These are phyloP conservation scores for Lonchura striata DNA, from an alignment of 2,113 vertebrate species.

Conservation along the genomic window DNA sequence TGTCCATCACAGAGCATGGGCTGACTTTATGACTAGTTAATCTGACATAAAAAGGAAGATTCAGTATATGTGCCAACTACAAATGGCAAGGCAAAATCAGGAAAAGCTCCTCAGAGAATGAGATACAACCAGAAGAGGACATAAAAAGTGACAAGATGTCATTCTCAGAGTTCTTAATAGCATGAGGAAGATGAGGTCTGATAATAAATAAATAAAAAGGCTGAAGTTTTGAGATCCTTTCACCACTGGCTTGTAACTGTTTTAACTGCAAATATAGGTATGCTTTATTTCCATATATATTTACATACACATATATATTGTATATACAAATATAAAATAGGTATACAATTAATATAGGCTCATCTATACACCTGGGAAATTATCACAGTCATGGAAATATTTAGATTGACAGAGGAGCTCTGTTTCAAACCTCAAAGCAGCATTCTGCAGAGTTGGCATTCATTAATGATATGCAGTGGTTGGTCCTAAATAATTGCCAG, in stretches of 20 bases:
- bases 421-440: neutral
- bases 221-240: neutral
- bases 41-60: neutral
- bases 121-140: neutral
- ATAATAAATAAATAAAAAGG: neutral
- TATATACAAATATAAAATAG: neutral
- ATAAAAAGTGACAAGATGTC: neutral
- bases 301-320: neutral
- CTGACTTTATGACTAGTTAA: neutral
- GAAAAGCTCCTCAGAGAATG: neutral
- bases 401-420: neutral
- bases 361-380: neutral
- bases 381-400: neutral
- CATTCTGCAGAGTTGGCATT: neutral
- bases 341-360: fast-evolving
- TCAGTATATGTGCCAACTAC: neutral
- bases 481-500: neutral
- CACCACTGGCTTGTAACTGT: neutral
- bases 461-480: neutral
- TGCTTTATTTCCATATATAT: neutral
- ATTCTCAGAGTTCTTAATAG: neutral
- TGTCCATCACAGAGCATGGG: neutral
- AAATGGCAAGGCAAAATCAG: neutral
- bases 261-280: neutral
- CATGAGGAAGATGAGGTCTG: neutral